A percentile compares a stretch with the other conserved stretches of the same genome.
These are phyloP conservation scores for Baccha elongata DNA, from an alignment of 2,888 invertebrate genomes.

Conservation along the genomic window DNA sequence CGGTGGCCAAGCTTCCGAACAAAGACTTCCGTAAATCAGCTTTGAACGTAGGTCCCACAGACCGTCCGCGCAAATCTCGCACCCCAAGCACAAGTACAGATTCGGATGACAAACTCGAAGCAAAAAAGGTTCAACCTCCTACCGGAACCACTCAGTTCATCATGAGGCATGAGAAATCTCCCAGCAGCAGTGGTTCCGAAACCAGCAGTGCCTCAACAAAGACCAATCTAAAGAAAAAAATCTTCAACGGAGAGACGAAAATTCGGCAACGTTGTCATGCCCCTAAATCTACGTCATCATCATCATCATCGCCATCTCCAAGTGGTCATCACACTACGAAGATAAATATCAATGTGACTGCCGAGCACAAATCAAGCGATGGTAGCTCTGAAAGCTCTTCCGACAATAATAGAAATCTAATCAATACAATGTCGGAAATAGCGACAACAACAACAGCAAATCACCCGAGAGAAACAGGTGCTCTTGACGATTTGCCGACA, in stretches of 20 bases:
- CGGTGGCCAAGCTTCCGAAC: constrained; percentile 83
- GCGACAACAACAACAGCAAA: constrained; percentile 72
- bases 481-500: constrained; percentile 71
- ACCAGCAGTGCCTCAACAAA: constrained; percentile 82
- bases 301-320: constrained; percentile 83
- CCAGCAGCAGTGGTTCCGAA: constrained; percentile 83
- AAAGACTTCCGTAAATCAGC: constrained; percentile 90
- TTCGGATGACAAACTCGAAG: constrained; percentile 77
- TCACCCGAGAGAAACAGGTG: constrained; percentile 65
- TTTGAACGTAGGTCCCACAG: constrained; percentile 85
- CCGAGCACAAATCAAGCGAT: constrained; percentile 74
- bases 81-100: constrained; percentile 81
- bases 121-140: constrained; percentile 54
- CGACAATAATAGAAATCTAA: constrained; percentile 76
- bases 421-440: constrained; percentile 72
- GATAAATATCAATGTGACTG: constrained; percentile 78
- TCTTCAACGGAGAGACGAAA: constrained; percentile 82
- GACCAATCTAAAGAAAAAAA: constrained; percentile 63
- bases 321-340: constrained; percentile 83
- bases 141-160: constrained; percentile 73
- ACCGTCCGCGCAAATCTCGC: constrained; percentile 80
- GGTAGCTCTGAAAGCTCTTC: constrained; percentile 79
- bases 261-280: constrained; percentile 76
- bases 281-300: constrained; percentile 61
- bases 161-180: constrained; percentile 80